Conservation (phyloP, 2,797 vertebrate genomes). For the Xiphorhynchus erythropygius region DNA sequence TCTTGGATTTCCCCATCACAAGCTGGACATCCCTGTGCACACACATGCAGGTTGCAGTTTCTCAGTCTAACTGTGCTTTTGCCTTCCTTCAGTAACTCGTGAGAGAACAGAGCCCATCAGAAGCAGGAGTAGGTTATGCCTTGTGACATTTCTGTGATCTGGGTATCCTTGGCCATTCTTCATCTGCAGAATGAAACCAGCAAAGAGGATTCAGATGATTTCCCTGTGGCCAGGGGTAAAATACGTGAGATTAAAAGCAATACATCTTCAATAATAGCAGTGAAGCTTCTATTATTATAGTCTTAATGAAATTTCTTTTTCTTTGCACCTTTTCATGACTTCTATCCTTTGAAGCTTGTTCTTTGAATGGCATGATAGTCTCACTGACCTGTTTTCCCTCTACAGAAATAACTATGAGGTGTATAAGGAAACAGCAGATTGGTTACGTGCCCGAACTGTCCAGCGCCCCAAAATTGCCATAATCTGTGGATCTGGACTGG, state of each 20-base stretch:
- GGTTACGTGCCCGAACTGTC: not conserved
- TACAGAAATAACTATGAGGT: constrained; percentile 18
- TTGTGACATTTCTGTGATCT: not conserved
- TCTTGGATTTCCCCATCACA: not conserved
- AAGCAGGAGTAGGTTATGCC: not conserved
- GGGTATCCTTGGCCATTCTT: not conserved
- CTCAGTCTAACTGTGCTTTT: not conserved
- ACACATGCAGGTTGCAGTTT: not conserved
- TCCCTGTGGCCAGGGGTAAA: not conserved
- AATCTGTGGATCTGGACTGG: constrained; percentile 84
- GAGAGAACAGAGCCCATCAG: not conserved
- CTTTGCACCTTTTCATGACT: not conserved
- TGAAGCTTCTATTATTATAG: not conserved
- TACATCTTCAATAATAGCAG: not conserved
- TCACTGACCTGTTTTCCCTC: not conserved
- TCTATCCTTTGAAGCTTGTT: not conserved
- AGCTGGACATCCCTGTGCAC: not conserved
- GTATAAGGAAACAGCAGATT: constrained; percentile 43
- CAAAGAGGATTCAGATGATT: not conserved
- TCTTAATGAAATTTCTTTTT: not conserved
- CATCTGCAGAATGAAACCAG: not conserved
- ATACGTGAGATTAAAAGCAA: not conserved
- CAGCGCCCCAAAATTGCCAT: constrained; percentile 70
- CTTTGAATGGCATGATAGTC: not conserved
- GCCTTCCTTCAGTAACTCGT: not conserved